These are phyloP conservation scores for Pangasius mekongensis DNA, from an alignment of 2,797 vertebrate genomes.

Conservation along the genomic window DNA sequence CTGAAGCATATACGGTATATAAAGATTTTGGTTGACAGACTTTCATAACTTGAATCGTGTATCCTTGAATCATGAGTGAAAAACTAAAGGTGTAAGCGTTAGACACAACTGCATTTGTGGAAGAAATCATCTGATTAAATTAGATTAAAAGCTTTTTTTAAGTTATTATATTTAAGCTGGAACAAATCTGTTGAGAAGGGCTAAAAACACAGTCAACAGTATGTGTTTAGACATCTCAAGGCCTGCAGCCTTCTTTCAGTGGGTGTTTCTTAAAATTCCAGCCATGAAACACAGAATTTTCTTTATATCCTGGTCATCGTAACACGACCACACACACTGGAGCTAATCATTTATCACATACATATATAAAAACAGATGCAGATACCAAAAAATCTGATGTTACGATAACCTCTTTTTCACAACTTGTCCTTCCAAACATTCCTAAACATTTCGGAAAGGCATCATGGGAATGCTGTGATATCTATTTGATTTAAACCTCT, in stretches of 20 bases:
- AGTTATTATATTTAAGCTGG: neutral
- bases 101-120: neutral
- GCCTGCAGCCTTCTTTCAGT: neutral
- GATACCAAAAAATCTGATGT: neutral
- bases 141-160: neutral
- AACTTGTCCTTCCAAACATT: conserved; percentile 11
- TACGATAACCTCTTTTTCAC: neutral
- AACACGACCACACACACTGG: neutral
- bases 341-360: conserved; percentile 6
- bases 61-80: neutral
- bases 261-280: conserved; percentile 6
- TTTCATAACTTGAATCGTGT: neutral
- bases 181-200: neutral
- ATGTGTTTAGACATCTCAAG: neutral
- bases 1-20: neutral
- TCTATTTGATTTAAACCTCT: conserved; percentile 15
- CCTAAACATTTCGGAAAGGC: conserved; percentile 7
- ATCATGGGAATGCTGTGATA: conserved; percentile 13
- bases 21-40: neutral
- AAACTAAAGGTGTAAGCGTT: neutral
- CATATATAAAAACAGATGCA: neutral
- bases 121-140: neutral
- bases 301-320: neutral
- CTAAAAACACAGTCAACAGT: neutral
- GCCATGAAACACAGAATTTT: neutral